A percentile compares a stretch with the other conserved stretches of the same genome.
phyloP scores from a whole-genome alignment of 2,113 vertebrate genomes.

The Lontra canadensis region DNA sequence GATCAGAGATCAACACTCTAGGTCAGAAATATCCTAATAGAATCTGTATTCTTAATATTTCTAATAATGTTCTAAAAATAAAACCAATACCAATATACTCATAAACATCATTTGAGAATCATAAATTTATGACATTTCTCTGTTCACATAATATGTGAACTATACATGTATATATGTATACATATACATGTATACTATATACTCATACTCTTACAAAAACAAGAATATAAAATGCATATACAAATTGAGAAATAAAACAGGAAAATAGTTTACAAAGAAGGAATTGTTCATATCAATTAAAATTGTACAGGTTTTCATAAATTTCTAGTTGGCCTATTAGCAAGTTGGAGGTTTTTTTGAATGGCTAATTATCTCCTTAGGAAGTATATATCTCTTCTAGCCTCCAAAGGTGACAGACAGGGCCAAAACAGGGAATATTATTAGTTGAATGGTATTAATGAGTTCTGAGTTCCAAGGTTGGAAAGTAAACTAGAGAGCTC shows the following conservation, averaged over 20 bases:
- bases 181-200: not conserved
- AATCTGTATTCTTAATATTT: too few species aligned
- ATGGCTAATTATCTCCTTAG: not conserved
- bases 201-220: not conserved
- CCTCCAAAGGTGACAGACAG: not conserved
- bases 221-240: not conserved
- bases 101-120: not conserved
- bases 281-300: not conserved
- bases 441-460: too few species aligned
- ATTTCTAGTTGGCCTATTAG: not conserved
- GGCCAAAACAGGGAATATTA: too few species aligned
- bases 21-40: too few species aligned
- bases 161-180: too few species aligned
- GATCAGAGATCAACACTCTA: too few species aligned
- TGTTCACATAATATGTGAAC: not conserved
- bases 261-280: not conserved
- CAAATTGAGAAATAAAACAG: not conserved
- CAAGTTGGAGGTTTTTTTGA: not conserved
- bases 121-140: not conserved
- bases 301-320: not conserved
- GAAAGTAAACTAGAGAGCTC: too few species aligned
- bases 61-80: too few species aligned
- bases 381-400: not conserved
- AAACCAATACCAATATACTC: not conserved
- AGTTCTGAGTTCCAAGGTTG: too few species aligned